Base-by-base conservation (phyloP, 2,113 vertebrate species). In the Corynorhinus townsendii region DNA sequence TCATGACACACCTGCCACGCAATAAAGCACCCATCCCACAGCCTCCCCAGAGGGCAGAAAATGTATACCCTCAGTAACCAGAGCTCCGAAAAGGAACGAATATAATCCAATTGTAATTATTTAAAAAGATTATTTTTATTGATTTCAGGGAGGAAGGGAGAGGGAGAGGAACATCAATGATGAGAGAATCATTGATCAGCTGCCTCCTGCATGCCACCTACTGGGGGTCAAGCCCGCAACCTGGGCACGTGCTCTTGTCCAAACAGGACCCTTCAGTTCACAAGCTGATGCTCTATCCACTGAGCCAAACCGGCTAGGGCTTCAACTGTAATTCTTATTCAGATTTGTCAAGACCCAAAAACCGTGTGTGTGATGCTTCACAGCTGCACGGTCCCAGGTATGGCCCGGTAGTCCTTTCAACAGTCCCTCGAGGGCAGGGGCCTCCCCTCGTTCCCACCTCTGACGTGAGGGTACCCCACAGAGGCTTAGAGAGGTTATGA, bases 391-490 rank as follows among this genome's bases (percentile, higher is more conserved):
- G 40, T 15, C 26, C 40, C 14, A 43, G 68, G 38, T 2, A 28
- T 11, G 11, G 12, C 59, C 59, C 76, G 22, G 19, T 59, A 45
- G 83, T 33, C 40, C 38, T 84, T 12, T 35, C 0, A 0, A 19
- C 3, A n/a, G 80, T 11, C 38, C 28, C 4, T 0, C 2, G 7
- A 52, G 28, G 47, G 30, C 1, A 28, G 4, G 49, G 7, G 19
- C 28, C 43, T 56, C 4, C 10, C 28, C 8, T 72, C 28, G 1
- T 33, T 43, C 56, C n/a, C 16, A 20, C 11, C 38, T 66, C 56
- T 43, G 79, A 26, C 0, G 2, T 10, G 17, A n/a, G 24, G 19
- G 15, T 3, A 4, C 22, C 35, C 68, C 4, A 2, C 11, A 20
- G 38, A 73, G 45, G 35, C 35, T 83, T 6, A 40, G 80, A 12